Base-by-base conservation (phyloP, 2,888 invertebrate species). In the Tortrix viridana region DNA sequence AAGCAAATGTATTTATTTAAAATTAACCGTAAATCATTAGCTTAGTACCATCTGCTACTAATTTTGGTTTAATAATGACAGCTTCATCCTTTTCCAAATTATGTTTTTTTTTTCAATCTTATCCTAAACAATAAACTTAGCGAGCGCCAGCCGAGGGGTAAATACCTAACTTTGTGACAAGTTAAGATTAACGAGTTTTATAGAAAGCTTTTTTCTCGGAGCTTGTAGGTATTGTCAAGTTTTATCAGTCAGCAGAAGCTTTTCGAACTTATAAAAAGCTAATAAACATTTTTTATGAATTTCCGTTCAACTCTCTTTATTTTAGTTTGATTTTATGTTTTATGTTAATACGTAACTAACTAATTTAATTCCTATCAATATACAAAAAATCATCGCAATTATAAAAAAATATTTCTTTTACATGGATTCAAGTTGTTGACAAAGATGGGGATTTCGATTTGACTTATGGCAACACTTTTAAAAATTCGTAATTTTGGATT, bases 401-500 rank as follows among this genome's bases (percentile, higher is more conserved):
- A n/a, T n/a, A n/a, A n/a, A n/a, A n/a, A n/a, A n/a, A n/a, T n/a
- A n/a, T n/a, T n/a, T n/a, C n/a, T n/a, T n/a, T n/a, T n/a, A n/a
- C n/a, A n/a, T n/a, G n/a, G n/a, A n/a, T n/a, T n/a, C n/a, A n/a
- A n/a, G n/a, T n/a, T n/a, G n/a, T n/a, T n/a, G n/a, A n/a, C n/a
- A n/a, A n/a, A n/a, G n/a, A 19, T 32, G 32, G 49, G 54, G 22
- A 43, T 55, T 43, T 7, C 5, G 32, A 55, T 55, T 49, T 20
- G 6, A 1, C 12, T 4, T 1, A 18, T 55, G 54, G 54, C 48
- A 61, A 61, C 60, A 55, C 26, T 43, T 26, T 41, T 47, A 19
- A 3, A 22, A 48, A 43, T 41, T 4, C 16, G 48, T 43, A 54
- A 48, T 61, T 61, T 61, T 61, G 54, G 16, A 48, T 55, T 41